Percentiles rank a stretch among this genome's conserved stretches.
phyloP scores from a whole-genome alignment of 2,888 invertebrate species.

The Omphaloscelis lunosa region DNA sequence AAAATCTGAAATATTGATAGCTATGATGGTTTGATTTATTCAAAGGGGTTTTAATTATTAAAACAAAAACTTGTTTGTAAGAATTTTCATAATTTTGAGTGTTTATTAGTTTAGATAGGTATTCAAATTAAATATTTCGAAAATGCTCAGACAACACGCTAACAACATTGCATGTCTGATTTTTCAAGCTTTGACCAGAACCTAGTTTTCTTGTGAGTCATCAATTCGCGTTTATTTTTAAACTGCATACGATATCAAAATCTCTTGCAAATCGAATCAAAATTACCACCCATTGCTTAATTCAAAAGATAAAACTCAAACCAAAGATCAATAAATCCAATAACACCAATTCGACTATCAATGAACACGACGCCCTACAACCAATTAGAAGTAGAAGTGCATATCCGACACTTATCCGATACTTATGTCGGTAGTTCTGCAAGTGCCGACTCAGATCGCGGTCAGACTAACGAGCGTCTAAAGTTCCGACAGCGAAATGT shows the following conservation, averaged over 20 bases:
- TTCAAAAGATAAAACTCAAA: slow-evolving; percentile 7
- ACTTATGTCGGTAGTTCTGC: slow-evolving; percentile 45
- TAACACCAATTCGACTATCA: slow-evolving; percentile 48
- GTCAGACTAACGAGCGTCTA: slow-evolving; percentile 64
- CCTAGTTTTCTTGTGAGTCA: not conserved
- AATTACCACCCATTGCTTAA: not conserved
- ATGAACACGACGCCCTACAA: slow-evolving; percentile 49
- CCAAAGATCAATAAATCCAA: slow-evolving; percentile 52
- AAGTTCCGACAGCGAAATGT: slow-evolving; percentile 55
- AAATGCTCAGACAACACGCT: not conserved
- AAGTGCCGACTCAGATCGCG: slow-evolving; percentile 57
- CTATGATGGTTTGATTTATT: not conserved
- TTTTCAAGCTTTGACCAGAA: not conserved
- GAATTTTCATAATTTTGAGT: not conserved
- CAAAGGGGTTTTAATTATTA: not conserved
- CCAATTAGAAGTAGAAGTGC: slow-evolving; percentile 62
- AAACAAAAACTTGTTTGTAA: not conserved
- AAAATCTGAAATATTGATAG: not conserved
- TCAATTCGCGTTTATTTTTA: not conserved
- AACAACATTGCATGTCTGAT: not conserved
- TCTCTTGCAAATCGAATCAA: not conserved
- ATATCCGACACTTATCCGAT: slow-evolving; percentile 56
- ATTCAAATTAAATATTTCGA: not conserved
- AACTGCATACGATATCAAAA: not conserved
- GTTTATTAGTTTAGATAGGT: not conserved